Conservation (phyloP, 2,113 vertebrate genomes). For the Pelecanus crispus region DNA sequence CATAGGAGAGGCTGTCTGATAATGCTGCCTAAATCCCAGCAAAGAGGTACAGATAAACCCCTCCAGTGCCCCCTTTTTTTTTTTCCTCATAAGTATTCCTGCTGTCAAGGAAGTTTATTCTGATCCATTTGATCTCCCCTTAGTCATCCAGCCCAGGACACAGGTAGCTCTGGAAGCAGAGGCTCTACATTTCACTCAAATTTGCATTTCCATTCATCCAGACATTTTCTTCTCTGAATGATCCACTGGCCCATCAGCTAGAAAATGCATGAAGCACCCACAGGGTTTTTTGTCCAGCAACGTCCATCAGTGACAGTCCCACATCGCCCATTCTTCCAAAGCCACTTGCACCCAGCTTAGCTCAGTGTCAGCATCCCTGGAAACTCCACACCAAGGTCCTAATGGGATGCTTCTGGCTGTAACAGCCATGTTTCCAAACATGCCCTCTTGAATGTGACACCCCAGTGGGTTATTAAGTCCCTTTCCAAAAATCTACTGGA, state of each 20-base stretch:
- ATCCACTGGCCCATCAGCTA: neutral
- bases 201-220: neutral
- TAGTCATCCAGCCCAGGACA: neutral
- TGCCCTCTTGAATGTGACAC: neutral
- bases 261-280: neutral
- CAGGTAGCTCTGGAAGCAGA: rapidly evolving
- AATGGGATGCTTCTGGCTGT: neutral
- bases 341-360: neutral
- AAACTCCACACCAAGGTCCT: neutral
- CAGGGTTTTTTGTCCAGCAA: rapidly evolving
- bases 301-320: neutral
- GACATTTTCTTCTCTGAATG: neutral
- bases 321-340: neutral
- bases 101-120: neutral
- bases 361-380: neutral
- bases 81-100: neutral
- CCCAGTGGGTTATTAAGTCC: neutral
- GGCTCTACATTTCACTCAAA: neutral
- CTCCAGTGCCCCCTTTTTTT: neutral
- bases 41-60: neutral
- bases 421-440: neutral
- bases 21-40: neutral
- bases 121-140: neutral
- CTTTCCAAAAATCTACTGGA: neutral
- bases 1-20: neutral